Conservation (phyloP, 2,113 vertebrate species). For the Strix uralensis region DNA sequence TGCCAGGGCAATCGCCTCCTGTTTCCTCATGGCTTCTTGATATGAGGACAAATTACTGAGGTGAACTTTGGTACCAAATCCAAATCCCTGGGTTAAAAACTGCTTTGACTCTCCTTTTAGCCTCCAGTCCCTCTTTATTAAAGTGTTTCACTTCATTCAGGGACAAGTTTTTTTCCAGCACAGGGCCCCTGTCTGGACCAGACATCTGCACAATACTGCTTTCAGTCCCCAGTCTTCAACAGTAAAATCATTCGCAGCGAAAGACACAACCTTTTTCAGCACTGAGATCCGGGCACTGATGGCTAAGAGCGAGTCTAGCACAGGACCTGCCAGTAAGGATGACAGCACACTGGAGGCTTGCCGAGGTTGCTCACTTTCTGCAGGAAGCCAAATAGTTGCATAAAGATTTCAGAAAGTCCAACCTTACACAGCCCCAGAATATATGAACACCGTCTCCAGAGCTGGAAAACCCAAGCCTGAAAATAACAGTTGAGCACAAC, state of each 20-base stretch:
- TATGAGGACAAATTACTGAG: not conserved
- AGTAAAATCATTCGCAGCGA: not conserved
- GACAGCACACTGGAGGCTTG: not conserved
- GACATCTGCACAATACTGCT: not conserved
- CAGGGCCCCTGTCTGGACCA: not conserved
- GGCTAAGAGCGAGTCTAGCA: not conserved
- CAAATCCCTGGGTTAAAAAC: not conserved
- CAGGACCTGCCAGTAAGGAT: not conserved
- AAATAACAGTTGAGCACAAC: not conserved
- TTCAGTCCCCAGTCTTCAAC: not conserved
- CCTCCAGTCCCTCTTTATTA: not conserved
- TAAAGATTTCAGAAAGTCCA: not conserved
- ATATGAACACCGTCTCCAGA: not conserved
- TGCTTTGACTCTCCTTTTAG: not conserved
- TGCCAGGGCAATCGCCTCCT: not conserved
- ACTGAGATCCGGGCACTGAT: not conserved
- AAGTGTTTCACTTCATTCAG: not conserved
- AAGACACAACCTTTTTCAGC: not conserved
- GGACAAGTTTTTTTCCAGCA: not conserved
- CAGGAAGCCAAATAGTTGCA: not conserved
- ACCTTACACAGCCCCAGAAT: not conserved
- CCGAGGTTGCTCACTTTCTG: not conserved
- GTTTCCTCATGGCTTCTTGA: not conserved
- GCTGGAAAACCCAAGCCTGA: not conserved
- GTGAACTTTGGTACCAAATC: not conserved